These are phyloP conservation scores for Antidorcas marsupialis DNA, from an alignment of 2,113 vertebrate species.

Conservation along the genomic window DNA sequence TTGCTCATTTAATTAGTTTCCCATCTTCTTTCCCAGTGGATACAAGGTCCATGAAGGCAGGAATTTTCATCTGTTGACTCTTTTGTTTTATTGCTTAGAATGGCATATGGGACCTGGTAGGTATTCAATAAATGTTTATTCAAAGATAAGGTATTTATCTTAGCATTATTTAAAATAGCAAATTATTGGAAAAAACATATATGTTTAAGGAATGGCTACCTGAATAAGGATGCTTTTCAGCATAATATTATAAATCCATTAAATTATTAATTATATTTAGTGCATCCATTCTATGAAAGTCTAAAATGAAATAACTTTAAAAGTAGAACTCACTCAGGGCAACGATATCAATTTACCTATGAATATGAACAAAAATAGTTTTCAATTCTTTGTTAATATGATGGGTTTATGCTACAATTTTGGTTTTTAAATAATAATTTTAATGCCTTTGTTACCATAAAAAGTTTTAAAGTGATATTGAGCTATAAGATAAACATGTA, in stretches of 20 bases:
- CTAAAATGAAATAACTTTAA: background rate
- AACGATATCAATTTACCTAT: background rate
- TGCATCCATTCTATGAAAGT: background rate
- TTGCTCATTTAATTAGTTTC: conserved; percentile 4
- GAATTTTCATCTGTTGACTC: background rate
- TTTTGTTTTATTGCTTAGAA: background rate
- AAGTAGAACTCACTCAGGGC: background rate
- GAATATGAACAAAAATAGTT: background rate
- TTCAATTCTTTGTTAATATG: background rate
- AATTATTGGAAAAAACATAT: background rate
- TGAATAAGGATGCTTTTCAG: background rate
- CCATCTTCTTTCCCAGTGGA: background rate
- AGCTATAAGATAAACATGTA: background rate
- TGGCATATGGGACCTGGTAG: background rate
- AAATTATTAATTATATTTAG: background rate
- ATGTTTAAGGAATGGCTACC: background rate
- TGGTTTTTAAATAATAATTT: background rate
- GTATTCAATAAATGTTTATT: background rate
- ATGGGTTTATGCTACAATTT: background rate
- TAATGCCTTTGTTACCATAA: background rate
- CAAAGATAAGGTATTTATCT: background rate
- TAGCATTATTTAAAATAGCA: background rate
- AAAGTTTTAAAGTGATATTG: background rate
- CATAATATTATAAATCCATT: background rate
- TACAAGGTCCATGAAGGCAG: background rate